phyloP scores from a whole-genome alignment of 2,888 invertebrate species.

The Liposcelis brunnea region DNA sequence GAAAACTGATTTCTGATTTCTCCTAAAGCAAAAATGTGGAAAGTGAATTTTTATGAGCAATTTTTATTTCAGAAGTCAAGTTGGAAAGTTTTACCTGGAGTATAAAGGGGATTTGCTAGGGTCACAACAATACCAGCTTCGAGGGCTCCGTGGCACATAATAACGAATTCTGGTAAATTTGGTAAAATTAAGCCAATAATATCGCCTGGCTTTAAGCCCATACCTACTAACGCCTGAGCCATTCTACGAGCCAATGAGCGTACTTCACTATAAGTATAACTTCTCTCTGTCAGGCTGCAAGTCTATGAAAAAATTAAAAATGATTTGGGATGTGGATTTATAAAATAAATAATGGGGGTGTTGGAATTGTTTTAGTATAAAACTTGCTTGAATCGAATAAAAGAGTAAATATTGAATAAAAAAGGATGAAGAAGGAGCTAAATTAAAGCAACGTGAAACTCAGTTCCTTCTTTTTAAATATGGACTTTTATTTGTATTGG shows the following conservation, averaged over 20 bases:
- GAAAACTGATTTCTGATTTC: constrained; percentile 44
- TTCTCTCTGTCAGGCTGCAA: constrained; percentile 46
- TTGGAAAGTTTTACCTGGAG: constrained; percentile 38
- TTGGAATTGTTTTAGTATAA: no score
- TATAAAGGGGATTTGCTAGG: constrained; percentile 52
- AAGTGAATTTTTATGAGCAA: no score
- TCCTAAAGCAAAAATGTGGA: constrained; percentile 28
- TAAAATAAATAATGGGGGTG: no score
- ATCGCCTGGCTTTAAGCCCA: constrained; percentile 42
- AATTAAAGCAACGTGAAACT: no score
- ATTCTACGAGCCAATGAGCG: constrained; percentile 27
- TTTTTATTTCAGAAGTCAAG: no score
- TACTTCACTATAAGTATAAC: constrained; percentile 36
- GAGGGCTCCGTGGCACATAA: constrained; percentile 46
- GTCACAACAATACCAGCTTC: constrained; percentile 46
- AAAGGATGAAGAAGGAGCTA: no score
- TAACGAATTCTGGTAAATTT: constrained; percentile 50
- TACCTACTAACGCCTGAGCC: constrained; percentile 36
- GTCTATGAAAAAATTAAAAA: constrained; percentile 30
- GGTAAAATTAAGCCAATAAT: constrained; percentile 47
- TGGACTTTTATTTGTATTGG: no score
- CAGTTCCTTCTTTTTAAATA: no score
- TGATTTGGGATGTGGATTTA: no score
- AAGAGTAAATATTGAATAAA: no score
- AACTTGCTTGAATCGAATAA: no score